Conservation (phyloP, 2,888 invertebrate species). For the Hesperia comma region DNA sequence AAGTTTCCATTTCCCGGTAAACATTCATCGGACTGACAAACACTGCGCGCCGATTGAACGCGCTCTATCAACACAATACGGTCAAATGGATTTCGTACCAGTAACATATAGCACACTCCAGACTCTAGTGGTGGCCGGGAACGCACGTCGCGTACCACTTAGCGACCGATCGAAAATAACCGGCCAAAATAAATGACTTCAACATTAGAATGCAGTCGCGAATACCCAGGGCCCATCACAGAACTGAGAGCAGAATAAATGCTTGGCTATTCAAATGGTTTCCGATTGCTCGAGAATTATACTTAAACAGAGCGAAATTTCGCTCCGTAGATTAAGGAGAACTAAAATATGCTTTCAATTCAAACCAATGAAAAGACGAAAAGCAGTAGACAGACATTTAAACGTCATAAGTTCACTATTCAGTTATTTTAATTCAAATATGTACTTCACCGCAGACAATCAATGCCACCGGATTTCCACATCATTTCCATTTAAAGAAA, state of each 20-base stretch:
- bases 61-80: not conserved
- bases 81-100: not conserved
- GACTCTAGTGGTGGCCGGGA: not conserved
- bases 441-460: not conserved
- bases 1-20: not conserved
- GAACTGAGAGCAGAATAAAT: constrained; percentile 8
- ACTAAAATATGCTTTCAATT: not conserved
- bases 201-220: constrained; percentile 30
- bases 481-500: constrained; percentile 9
- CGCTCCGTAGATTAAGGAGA: not conserved
- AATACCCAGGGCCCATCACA: constrained; percentile 11
- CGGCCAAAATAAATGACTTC: constrained; percentile 37
- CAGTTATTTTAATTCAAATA: not conserved
- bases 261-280: constrained; percentile 18
- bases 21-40: not conserved
- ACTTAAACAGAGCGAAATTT: not conserved
- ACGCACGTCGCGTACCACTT: no score
- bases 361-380: not conserved
- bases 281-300: constrained; percentile 4
- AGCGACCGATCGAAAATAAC: constrained; percentile 38
- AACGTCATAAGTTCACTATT: no score
- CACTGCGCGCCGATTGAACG: not conserved
- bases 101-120: not conserved
- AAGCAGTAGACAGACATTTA: not conserved
- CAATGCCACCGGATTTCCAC: not conserved